These are phyloP conservation scores for Dorcus hopei DNA, from an alignment of 2,888 invertebrate species.

Conservation along the genomic window DNA sequence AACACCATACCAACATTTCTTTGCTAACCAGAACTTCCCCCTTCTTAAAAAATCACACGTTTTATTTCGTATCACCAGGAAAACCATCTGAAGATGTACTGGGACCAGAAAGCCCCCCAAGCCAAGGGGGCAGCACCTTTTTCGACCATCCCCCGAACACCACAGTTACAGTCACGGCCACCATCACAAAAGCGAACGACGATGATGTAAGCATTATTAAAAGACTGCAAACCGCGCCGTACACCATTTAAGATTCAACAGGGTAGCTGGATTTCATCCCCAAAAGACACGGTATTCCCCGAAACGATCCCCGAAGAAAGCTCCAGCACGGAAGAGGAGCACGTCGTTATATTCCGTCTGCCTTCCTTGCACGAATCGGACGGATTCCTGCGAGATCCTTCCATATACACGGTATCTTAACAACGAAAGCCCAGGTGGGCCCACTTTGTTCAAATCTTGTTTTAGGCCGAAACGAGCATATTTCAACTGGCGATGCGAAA, in stretches of 20 bases:
- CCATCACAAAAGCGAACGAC: conserved; percentile 47
- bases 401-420: conserved; percentile 70
- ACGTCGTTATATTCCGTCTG: conserved; percentile 83
- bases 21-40: too few relatives aligned
- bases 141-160: conserved; percentile 50
- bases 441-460: too few relatives aligned
- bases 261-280: conserved; percentile 77
- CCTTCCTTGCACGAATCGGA: conserved; percentile 72
- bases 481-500: conserved; percentile 62
- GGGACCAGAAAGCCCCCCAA: conserved; percentile 61
- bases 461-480: conserved; percentile 72
- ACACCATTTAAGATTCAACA: conserved; percentile 38
- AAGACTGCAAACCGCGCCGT: not conserved
- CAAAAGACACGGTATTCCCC: conserved; percentile 84
- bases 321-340: conserved; percentile 88
- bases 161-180: conserved; percentile 48
- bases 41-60: too few relatives aligned
- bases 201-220: conserved; percentile 55
- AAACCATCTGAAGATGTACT: conserved; percentile 30
- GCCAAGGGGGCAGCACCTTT: conserved; percentile 55
- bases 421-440: not conserved
- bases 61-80: conserved; percentile 7
- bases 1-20: too few relatives aligned
- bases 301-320: conserved; percentile 93
- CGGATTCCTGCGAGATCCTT: conserved; percentile 70